A percentile compares a stretch with the other conserved stretches of the same genome.
phyloP scores from a whole-genome alignment of 2,113 vertebrate species.

The Dicrurus megarhynchus region DNA sequence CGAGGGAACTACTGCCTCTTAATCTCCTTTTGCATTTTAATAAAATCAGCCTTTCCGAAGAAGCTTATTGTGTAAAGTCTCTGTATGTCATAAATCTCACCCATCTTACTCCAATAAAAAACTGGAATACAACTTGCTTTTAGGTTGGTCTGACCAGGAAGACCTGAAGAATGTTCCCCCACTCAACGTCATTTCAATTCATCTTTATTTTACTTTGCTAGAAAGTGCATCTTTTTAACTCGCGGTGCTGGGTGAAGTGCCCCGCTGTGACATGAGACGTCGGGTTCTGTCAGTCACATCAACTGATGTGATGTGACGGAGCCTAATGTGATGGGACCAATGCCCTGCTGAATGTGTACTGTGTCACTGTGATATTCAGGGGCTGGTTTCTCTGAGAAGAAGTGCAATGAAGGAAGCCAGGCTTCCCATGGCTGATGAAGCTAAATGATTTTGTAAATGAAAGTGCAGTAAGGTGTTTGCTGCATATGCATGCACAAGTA shows the following conservation, averaged over 20 bases:
- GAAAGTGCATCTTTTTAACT: conserved; percentile 30
- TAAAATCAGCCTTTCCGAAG: neutral
- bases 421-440: neutral
- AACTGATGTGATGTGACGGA: conserved; percentile 52
- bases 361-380: neutral
- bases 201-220: conserved; percentile 30
- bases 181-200: conserved; percentile 24
- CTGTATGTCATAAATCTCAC: neutral
- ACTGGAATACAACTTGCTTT: neutral
- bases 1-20: neutral
- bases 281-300: conserved; percentile 64
- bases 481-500: neutral
- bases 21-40: neutral
- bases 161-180: conserved; percentile 2
- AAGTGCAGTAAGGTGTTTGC: neutral
- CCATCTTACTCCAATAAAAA: neutral
- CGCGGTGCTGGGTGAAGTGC: neutral
- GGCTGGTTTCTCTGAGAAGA: neutral
- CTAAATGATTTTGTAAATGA: neutral
- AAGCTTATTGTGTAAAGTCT: neutral
- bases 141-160: neutral
- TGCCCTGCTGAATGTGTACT: neutral
- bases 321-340: conserved; percentile 42
- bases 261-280: conserved; percentile 47
- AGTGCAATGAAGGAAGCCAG: neutral